phyloP scores from a whole-genome alignment of 1,140 invertebrate species.

The Bombus waltoni region DNA sequence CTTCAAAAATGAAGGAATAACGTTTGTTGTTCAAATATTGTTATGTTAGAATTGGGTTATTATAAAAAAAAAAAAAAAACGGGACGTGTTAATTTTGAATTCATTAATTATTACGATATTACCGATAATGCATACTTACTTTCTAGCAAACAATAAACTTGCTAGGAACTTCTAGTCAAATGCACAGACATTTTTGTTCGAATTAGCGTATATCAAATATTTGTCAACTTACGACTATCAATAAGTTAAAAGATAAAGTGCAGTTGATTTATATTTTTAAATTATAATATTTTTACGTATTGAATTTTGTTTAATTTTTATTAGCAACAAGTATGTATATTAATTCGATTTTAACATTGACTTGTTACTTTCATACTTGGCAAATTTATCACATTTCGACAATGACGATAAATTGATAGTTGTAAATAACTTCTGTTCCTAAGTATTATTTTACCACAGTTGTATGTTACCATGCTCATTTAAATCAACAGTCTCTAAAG shows the following conservation, averaged over 20 bases:
- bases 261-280: constrained; percentile 12
- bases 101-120: too few relatives aligned
- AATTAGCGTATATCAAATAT: neutral
- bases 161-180: neutral
- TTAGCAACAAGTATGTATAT: neutral
- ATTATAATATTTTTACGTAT: neutral
- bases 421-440: constrained; percentile 14
- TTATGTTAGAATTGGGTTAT: too few relatives aligned
- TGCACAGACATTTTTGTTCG: neutral
- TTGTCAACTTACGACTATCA: neutral
- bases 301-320: neutral
- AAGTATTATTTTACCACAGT: neutral
- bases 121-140: neutral
- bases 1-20: too few relatives aligned
- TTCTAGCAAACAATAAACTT: neutral
- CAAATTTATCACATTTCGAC: neutral
- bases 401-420: neutral
- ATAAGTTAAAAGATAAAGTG: neutral
- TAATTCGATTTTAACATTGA: neutral
- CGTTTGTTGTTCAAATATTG: too few relatives aligned
- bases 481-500: neutral
- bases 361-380: neutral
- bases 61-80: too few relatives aligned
- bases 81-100: too few relatives aligned
- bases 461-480: constrained; percentile 13